Conservation (phyloP, 2,888 invertebrate genomes). For the Cerceris rybyensis region DNA sequence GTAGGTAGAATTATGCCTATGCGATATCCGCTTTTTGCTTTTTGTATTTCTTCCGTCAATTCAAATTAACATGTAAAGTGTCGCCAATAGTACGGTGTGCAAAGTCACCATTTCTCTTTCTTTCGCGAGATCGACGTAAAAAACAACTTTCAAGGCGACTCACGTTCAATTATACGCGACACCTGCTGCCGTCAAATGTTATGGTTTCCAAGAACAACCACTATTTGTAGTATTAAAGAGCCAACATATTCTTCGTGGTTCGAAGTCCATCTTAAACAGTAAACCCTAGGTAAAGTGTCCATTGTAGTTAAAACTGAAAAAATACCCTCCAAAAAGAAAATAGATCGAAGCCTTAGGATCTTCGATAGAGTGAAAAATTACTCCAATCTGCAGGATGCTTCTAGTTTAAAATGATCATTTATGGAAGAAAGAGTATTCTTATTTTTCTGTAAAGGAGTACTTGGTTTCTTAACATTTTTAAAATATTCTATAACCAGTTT, state of each 20-base stretch:
- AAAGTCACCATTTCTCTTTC: not conserved
- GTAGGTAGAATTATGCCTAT: too few species aligned
- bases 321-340: too few species aligned
- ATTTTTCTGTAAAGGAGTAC: too few species aligned
- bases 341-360: too few species aligned
- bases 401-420: too few species aligned
- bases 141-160: constrained; percentile 9
- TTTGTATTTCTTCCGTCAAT: not conserved
- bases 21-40: not conserved
- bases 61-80: not conserved
- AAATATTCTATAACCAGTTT: too few species aligned
- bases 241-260: constrained; percentile 19
- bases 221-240: constrained; percentile 37
- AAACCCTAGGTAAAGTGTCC: not conserved
- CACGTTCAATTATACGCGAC: constrained; percentile 50
- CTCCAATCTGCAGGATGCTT: too few species aligned
- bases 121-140: constrained; percentile 4
- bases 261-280: not conserved
- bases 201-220: constrained; percentile 51
- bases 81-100: not conserved
- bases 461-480: too few species aligned
- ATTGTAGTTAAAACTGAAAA: not conserved
- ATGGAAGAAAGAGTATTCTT: too few species aligned
- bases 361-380: too few species aligned
- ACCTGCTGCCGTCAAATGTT: constrained; percentile 58